Conservation (phyloP, 2,797 vertebrate genomes). For the Podarcis siculus region DNA sequence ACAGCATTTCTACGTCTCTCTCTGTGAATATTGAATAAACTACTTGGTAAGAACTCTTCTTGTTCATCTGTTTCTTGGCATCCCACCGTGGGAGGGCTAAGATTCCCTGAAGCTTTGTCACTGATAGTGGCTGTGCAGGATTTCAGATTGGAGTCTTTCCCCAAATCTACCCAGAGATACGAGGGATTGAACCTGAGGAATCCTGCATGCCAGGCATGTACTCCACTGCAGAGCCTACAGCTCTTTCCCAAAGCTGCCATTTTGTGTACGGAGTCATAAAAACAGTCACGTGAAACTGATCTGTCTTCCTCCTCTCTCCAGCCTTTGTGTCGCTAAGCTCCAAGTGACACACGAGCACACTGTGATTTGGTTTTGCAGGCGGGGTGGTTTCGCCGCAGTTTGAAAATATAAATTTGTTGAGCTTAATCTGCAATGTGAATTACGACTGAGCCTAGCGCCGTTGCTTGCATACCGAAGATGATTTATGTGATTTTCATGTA, state of each 20-base stretch:
- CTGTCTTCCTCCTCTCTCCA: not conserved
- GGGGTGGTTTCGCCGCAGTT: constrained; percentile 37
- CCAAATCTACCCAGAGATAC: not conserved
- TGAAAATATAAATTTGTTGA: constrained; percentile 65
- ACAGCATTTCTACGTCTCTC: no score
- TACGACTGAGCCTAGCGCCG: constrained; percentile 60
- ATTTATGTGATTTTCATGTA: constrained; percentile 74
- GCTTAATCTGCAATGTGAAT: constrained; percentile 64
- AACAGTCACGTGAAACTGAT: constrained; percentile 8
- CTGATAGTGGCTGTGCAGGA: not conserved
- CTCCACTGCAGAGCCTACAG: not conserved
- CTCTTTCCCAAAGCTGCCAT: not conserved
- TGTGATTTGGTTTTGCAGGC: constrained; percentile 52
- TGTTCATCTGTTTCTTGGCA: no score
- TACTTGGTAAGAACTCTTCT: no score
- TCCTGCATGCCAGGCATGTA: not conserved
- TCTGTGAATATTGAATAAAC: no score
- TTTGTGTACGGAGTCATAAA: constrained; percentile 16
- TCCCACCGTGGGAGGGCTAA: no score
- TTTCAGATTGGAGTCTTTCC: not conserved
- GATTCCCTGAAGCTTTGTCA: no score
- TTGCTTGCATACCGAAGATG: constrained; percentile 67
- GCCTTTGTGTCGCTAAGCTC: constrained; percentile 38
- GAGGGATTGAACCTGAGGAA: not conserved
- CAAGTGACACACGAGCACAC: constrained; percentile 35